Percentiles rank a stretch among this genome's conserved stretches.
phyloP scores from a whole-genome alignment of 2,888 invertebrate genomes.

The Rhagium mordax region DNA sequence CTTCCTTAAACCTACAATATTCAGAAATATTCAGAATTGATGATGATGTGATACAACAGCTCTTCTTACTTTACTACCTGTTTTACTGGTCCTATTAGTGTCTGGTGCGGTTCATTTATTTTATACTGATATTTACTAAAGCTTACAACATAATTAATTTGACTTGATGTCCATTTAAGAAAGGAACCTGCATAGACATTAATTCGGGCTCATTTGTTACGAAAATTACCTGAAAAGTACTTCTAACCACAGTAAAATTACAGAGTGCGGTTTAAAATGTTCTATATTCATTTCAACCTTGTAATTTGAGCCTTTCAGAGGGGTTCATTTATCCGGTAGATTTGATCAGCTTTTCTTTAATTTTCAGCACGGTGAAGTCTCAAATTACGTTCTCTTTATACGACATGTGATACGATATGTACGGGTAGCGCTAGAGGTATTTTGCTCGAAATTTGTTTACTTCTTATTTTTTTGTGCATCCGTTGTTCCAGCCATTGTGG shows the following conservation, averaged over 20 bases:
- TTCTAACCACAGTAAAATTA: conserved; percentile 59
- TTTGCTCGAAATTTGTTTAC: conserved; percentile 35
- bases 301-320: conserved; percentile 59
- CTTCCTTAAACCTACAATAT: no score
- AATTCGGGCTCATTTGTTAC: conserved; percentile 50
- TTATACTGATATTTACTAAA: not conserved
- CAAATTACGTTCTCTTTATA: conserved; percentile 58
- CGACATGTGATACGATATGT: conserved; percentile 57
- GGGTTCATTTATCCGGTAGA: conserved; percentile 67
- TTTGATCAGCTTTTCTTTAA: conserved; percentile 70
- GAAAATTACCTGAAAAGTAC: conserved; percentile 56
- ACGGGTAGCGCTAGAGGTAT: conserved; percentile 41
- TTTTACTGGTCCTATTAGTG: not conserved
- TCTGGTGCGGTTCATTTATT: not conserved
- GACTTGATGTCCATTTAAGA: not conserved
- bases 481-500: conserved; percentile 42
- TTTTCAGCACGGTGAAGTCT: conserved; percentile 62
- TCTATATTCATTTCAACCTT: conserved; percentile 58
- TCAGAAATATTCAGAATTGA: not conserved
- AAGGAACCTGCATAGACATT: conserved; percentile 30
- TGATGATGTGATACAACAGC: not conserved
- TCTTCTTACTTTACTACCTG: not conserved
- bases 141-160: not conserved
- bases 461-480: conserved; percentile 37
- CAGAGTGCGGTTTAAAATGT: conserved; percentile 57